Base-by-base conservation (phyloP, 2,888 invertebrate species). In the Asteroscopus sphinx region DNA sequence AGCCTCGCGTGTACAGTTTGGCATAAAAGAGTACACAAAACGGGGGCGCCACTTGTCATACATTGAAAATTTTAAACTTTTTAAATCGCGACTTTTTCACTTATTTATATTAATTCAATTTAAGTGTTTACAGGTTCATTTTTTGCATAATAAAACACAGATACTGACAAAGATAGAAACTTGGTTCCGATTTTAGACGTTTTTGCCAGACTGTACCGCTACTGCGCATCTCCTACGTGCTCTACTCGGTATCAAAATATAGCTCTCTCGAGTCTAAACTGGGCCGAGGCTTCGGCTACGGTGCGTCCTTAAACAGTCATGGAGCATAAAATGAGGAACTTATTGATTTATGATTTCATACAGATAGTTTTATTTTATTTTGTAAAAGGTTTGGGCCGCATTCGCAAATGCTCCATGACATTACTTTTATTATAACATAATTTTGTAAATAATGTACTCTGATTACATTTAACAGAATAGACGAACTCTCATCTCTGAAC, bases 401-500 rank as follows among this genome's bases (percentile, higher is more conserved):
- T 61, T 57, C 57, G 68, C 54, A 33, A 63, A 75, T 73, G 75
- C 75, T 76, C 76, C 74, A 67, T 58, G 75, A 77, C 73, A 54
- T 48, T 46, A 41, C 35, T 45, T 60, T 39, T 59, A 59, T 39
- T 59, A 59, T 83, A 77, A 87, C 87, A 88, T 84, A 83, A 70
- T 80, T 77, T 80, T 79, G 78, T 82, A 82, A 81, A 79, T 68
- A 71, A 74, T 85, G 83, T 82, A 85, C 81, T 86, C 82, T 87
- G 82, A 80, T 90, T 89, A 90, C 92, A 89, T 85, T 86, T 80
- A 87, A 92, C 88, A 86, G 82, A 86, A 88, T 86, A 87, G 82
- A 90, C 85, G 86, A 87, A 81, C 88, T 87, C 83, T 87, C 86
- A 89, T 91, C 92, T 92, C 92, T 92, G 92, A 93, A 93, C 93